Evolutionary conservation across 2,888 invertebrate genomes (phyloP), one percentile per base, ranked within the genome.

Genomic region (Subacronicta megacephala): DNA sequence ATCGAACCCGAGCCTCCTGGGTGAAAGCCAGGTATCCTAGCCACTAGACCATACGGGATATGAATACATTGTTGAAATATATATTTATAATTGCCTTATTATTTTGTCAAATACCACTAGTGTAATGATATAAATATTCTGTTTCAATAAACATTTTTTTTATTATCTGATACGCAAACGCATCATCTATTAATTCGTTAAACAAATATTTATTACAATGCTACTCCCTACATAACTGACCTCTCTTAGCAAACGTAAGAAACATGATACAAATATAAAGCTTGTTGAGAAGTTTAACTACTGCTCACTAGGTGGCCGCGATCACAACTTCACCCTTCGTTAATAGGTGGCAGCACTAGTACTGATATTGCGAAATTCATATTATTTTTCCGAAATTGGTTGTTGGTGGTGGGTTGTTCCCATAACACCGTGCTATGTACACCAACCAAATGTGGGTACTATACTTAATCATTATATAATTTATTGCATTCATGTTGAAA

Each of bases 1-100:
- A 95, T 95, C 95, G 95, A 95, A 95, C 95, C 95, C 95, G 95
- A 95, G 95, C 95, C 95, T 95, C 95, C 95, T 95, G 95, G 95
- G 95, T 95, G 95, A 95, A 94, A 95, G 95, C 95, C 95, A 95
- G 95, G 95, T 95, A 95, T 95, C 95, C 95, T 95, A 95, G 95
- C 95, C 95, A 95, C 95, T 95, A 95, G 95, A 95, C 94, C 94
- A 95, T 95, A 94, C 92, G 93, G 94, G 94, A 94, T 75, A 13
- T 81, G 42, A 0, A 0, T 0, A 0, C 0, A 0, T 0, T 0
- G 0, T 0, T 7, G 47, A 82, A 74, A 69, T 59, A 36, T 0
- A n/a, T 0, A 7, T 23, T 23, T 20, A 5, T 7, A 23, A 7
- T 0, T 15, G 9, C 7, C 18, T 5, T 31, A 15, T 10, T 7